phyloP scores from a whole-genome alignment of 2,797 vertebrate genomes.

The Amblyraja radiata region DNA sequence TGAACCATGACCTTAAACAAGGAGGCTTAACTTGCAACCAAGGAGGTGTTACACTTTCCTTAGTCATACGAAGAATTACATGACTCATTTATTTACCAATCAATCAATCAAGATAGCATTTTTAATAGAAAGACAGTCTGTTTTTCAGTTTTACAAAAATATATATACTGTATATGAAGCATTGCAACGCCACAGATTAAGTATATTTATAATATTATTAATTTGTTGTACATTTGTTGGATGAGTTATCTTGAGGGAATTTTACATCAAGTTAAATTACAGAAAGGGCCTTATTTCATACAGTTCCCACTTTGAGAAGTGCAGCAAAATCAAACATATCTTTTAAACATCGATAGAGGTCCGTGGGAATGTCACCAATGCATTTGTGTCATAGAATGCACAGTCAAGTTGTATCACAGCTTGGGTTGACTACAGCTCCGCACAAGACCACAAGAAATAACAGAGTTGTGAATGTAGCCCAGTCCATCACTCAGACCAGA shows the following conservation, averaged over 20 bases:
- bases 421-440: too few species aligned
- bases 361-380: too few species aligned
- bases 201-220: neutral
- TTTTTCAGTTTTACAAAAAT: neutral
- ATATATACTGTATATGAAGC: neutral
- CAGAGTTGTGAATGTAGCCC: too few species aligned
- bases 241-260: neutral
- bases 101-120: neutral
- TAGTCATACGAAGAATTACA: neutral
- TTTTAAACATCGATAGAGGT: neutral
- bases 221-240: neutral
- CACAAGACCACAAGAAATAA: too few species aligned
- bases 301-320: neutral
- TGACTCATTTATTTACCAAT: constrained; percentile 11
- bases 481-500: too few species aligned
- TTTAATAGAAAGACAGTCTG: constrained; percentile 15
- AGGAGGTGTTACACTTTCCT: neutral
- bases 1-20: neutral
- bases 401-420: too few species aligned
- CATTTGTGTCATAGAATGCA: too few species aligned
- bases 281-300: neutral
- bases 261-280: neutral
- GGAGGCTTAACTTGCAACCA: neutral
- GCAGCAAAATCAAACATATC: neutral
- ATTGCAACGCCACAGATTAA: neutral